A percentile compares a stretch with the other conserved stretches of the same genome.
These are phyloP conservation scores for Strix uralensis DNA, from an alignment of 2,113 vertebrate genomes.

Conservation along the genomic window DNA sequence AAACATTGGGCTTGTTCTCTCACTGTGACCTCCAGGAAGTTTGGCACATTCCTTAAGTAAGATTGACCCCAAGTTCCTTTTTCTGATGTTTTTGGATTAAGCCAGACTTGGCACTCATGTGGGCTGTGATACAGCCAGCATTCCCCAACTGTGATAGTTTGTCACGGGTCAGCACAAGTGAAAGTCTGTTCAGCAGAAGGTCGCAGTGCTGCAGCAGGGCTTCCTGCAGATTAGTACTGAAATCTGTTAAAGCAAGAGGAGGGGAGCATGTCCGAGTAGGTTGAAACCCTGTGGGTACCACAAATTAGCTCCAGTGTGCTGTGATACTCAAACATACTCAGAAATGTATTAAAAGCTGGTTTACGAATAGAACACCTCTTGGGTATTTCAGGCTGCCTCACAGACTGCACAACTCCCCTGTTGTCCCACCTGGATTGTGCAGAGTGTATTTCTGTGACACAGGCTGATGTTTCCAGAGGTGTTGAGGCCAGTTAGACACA, in stretches of 20 bases:
- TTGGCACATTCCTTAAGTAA: slow-evolving; percentile 36
- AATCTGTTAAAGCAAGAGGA: neutral
- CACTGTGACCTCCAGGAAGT: slow-evolving; percentile 23
- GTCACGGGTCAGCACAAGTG: slow-evolving; percentile 26
- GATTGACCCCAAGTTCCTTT: slow-evolving; percentile 52
- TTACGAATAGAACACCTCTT: neutral
- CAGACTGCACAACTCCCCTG: neutral
- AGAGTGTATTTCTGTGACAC: neutral
- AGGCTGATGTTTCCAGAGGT: neutral
- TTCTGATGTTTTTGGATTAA: slow-evolving; percentile 57
- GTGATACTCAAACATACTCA: neutral
- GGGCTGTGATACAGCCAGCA: neutral
- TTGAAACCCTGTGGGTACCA: neutral
- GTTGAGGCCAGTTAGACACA: neutral
- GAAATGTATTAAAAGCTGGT: neutral
- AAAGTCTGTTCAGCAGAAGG: slow-evolving; percentile 26
- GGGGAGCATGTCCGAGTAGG: neutral
- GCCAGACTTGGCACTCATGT: neutral
- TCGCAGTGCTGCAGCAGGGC: neutral
- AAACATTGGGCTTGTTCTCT: slow-evolving; percentile 37
- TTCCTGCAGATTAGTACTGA: slow-evolving; percentile 10
- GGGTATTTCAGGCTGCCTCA: neutral
- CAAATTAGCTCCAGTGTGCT: neutral
- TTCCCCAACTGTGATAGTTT: neutral
- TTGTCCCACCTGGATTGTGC: neutral